Evolutionary conservation across 2,113 vertebrate genomes (phyloP), one percentile per base, ranked within the genome.

Genomic region (Vulpes ferrilata): DNA sequence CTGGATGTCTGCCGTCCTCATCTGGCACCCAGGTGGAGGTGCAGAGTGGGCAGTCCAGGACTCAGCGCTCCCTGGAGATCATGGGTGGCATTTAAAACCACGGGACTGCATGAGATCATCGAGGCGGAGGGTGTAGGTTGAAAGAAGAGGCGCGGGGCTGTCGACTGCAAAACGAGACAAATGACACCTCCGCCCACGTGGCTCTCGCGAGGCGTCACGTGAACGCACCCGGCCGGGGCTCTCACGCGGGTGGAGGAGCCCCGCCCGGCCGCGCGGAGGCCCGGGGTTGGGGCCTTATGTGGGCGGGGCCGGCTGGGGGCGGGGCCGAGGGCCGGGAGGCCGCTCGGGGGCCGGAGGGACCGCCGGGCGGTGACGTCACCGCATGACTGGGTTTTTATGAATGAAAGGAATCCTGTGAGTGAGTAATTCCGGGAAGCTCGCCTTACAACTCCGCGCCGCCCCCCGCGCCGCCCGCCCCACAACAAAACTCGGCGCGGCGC

Each of bases 311-410:
- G 2, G 10, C 11, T 0, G 17, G 60, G 79, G 90, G 93, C 59
- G 65, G 91, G 78, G 62, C 64, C 2, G 6, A 8, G 79, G 32
- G 7, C 69, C 3, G 0, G 23, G 59, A 43, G 17, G 84, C 65
- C 22, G 55, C 88, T 93, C 25, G 0, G 1, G 30, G 88, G n/a
- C 81, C 1, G 16, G 43, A 65, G 79, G 60, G 76, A 23, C 11
- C 90, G 91, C 73, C 0, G n/a, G 23, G 1, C 19, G 95, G 94
- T 99, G 98, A 99, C 98, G 98, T 99, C 98, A 99, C 95, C 92
- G 98, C 98, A 98, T 99, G 99, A 99, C 99, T 99, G 98, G 98
- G 98, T 99, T 99, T 99, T 99, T 99, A 99, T 99, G 99, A 99
- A 99, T 99, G 99, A 99, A 99, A 99, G 98, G 99, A 99, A 99